phyloP scores from a whole-genome alignment of 2,113 vertebrate species.

The Dipodomys ordii region DNA sequence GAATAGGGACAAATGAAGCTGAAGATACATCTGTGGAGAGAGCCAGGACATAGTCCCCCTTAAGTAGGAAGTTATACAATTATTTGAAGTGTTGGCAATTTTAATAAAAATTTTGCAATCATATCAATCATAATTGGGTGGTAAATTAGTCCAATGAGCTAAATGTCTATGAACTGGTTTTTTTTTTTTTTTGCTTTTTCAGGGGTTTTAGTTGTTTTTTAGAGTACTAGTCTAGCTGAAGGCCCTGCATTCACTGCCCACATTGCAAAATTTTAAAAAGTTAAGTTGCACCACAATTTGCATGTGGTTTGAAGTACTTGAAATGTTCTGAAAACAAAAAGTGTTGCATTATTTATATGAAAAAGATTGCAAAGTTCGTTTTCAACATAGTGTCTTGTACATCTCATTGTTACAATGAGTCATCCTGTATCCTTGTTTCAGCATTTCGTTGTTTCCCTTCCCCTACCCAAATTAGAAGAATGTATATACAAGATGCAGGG shows the following conservation, averaged over 20 bases:
- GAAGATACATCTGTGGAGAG: not conserved
- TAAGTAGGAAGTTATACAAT: not conserved
- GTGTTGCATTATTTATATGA: no score
- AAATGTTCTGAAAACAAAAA: not conserved
- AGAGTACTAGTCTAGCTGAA: not conserved
- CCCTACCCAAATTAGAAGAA: no score
- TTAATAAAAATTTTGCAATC: not conserved
- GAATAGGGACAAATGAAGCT: not conserved
- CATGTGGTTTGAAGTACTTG: not conserved
- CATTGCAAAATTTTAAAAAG: not conserved
- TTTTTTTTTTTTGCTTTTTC: no score
- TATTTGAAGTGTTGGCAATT: not conserved
- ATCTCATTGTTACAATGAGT: no score
- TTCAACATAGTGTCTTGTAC: no score
- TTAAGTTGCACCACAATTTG: not conserved
- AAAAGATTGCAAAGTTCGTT: not conserved
- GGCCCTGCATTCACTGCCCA: not conserved
- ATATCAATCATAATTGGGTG: not conserved
- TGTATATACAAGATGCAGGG: no score
- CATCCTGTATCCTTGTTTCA: no score
- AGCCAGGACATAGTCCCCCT: not conserved
- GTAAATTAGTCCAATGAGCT: constrained; percentile 22
- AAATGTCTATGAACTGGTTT: not conserved
- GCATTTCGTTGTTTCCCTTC: no score
- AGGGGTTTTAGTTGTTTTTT: not conserved